Percentiles rank a stretch among this genome's conserved stretches.
Conservation (phyloP, 2,797 vertebrate genomes). For the Pyrocephalus nanus region DNA sequence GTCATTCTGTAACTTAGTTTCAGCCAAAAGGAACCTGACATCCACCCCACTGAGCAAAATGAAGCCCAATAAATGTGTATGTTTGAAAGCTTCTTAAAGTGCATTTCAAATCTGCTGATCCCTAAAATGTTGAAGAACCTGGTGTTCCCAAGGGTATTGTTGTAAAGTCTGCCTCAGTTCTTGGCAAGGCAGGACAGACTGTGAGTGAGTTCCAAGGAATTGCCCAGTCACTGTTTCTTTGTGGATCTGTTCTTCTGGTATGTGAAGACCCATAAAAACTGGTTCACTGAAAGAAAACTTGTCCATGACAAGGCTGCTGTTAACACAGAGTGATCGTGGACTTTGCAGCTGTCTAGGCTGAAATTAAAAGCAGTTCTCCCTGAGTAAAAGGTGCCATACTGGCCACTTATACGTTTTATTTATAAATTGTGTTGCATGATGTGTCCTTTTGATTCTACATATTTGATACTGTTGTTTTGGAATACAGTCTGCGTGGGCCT, state of each 20-base stretch:
- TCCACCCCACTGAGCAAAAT: neutral
- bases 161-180: neutral
- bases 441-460: neutral
- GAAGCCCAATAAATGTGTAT: neutral
- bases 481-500: neutral
- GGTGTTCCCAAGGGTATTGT: neutral
- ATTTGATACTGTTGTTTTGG: neutral
- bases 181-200: neutral
- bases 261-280: neutral
- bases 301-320: neutral
- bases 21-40: neutral
- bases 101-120: neutral
- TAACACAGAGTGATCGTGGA: neutral
- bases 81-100: neutral
- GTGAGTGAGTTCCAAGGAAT: neutral
- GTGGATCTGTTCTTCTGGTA: neutral
- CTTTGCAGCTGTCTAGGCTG: neutral
- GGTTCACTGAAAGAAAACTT: neutral
- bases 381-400: rapidly evolving
- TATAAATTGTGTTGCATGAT: neutral
- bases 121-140: neutral
- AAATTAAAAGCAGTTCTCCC: neutral
- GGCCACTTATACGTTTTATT: neutral
- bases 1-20: neutral
- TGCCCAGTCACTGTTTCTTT: neutral